phyloP scores from a whole-genome alignment of 2,113 vertebrate species.

The Cyprinus carpio region DNA sequence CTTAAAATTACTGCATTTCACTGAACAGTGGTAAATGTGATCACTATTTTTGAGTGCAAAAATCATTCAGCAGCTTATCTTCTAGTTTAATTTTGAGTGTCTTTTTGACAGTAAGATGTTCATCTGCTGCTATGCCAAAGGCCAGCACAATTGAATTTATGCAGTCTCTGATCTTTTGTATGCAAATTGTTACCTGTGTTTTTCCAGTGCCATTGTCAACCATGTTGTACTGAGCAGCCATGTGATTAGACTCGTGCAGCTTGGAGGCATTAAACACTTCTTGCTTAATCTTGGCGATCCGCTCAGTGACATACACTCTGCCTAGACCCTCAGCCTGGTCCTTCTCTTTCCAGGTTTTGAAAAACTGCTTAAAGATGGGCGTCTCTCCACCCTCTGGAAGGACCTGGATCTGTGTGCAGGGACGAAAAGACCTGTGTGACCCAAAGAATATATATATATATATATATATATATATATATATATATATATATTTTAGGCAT shows the following conservation, averaged over 20 bases:
- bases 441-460: no score
- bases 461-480: no score
- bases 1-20: background rate
- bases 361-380: slow-evolving; percentile 91
- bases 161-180: background rate
- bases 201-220: slow-evolving; percentile 85
- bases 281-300: slow-evolving; percentile 84
- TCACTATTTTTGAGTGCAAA: background rate
- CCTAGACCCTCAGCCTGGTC: slow-evolving; percentile 86
- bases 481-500: no score
- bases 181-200: slow-evolving; percentile 76
- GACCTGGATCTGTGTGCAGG: slow-evolving; percentile 83
- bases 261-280: slow-evolving; percentile 87
- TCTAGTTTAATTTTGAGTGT: background rate
- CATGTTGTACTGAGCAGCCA: slow-evolving; percentile 92
- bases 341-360: slow-evolving; percentile 84
- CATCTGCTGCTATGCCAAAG: background rate
- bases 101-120: background rate
- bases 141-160: background rate
- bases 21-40: background rate
- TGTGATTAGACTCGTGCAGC: slow-evolving; percentile 82
- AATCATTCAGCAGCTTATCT: background rate
- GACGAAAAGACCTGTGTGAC: background rate
- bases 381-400: slow-evolving; percentile 91
- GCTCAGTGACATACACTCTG: slow-evolving; percentile 84